These are phyloP conservation scores for Pipistrellus pipistrellus DNA, from an alignment of 2,797 vertebrate species.

Conservation along the genomic window DNA sequence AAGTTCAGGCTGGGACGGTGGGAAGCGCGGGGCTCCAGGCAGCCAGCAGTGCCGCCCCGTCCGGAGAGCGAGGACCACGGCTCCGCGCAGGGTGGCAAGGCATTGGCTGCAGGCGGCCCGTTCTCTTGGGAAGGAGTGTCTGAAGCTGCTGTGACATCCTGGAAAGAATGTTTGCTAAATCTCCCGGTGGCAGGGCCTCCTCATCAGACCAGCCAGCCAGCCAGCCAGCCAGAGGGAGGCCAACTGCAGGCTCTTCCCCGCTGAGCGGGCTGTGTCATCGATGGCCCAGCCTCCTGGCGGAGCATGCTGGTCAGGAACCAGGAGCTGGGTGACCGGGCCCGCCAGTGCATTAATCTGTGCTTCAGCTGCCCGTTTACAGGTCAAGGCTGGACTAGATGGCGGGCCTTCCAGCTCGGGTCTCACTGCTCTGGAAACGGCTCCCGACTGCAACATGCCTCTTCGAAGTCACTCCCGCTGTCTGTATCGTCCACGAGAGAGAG, in stretches of 20 bases:
- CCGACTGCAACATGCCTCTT: background rate
- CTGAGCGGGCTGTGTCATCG: too few relatives aligned
- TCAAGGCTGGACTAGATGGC: background rate
- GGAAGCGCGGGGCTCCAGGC: background rate
- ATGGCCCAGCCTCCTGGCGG: too few relatives aligned
- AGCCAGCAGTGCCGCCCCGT: fast-evolving
- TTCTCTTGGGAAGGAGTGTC: background rate
- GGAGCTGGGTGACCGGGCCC: background rate
- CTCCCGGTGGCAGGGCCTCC: background rate
- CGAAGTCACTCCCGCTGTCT: background rate
- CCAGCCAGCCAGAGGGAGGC: background rate
- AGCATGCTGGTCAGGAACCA: background rate
- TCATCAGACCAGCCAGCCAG: background rate
- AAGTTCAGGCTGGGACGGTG: background rate
- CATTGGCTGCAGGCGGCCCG: background rate
- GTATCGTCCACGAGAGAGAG: background rate
- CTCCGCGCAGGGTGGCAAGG: too few relatives aligned
- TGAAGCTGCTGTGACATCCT: background rate
- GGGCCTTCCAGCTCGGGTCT: background rate
- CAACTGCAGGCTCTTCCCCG: background rate
- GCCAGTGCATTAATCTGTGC: background rate
- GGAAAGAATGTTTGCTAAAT: background rate
- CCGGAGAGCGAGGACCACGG: background rate
- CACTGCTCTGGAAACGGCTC: background rate
- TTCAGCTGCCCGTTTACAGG: background rate